A percentile compares a stretch with the other conserved stretches of the same genome.
Evolutionary conservation across 2,797 vertebrate genomes (phyloP).

Genomic region (Poecilia wingei): DNA sequence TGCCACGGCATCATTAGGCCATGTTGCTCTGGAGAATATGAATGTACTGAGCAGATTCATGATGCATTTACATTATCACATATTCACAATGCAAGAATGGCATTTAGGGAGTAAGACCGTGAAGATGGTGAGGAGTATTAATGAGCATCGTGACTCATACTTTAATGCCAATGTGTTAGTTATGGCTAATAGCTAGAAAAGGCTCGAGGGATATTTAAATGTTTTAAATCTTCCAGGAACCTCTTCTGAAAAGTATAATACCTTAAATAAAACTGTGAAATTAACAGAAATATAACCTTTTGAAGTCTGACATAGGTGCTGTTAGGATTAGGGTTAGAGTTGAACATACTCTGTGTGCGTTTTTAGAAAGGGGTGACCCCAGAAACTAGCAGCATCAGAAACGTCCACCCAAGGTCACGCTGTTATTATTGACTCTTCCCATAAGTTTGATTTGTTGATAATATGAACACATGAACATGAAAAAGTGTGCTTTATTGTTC

Average conservation of each 20-base stretch:
- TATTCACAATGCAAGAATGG: slow-evolving; percentile 10
- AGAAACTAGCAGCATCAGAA: not conserved
- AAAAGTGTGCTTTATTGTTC: not conserved
- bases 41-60: slow-evolving; percentile 12
- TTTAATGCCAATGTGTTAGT: not conserved
- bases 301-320: not conserved
- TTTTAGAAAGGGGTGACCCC: too few relatives aligned
- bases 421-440: not conserved
- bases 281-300: not conserved
- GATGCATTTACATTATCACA: slow-evolving; percentile 15
- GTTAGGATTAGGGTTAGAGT: too few relatives aligned
- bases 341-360: too few relatives aligned
- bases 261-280: not conserved
- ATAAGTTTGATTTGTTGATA: not conserved
- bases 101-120: slow-evolving; percentile 24
- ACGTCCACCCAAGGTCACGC: too few relatives aligned
- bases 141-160: slow-evolving; percentile 9
- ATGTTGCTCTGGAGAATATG: slow-evolving; percentile 2
- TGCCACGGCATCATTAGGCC: slow-evolving; percentile 13
- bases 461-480: not conserved
- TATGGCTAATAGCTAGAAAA: not conserved
- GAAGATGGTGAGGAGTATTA: slow-evolving; percentile 4
- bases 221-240: slow-evolving; percentile 1
- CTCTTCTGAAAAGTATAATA: not conserved
- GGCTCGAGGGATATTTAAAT: not conserved